Percentiles rank a stretch among this genome's conserved stretches.
Conservation (phyloP, 2,113 vertebrate genomes). For the Calidris pugnax region DNA sequence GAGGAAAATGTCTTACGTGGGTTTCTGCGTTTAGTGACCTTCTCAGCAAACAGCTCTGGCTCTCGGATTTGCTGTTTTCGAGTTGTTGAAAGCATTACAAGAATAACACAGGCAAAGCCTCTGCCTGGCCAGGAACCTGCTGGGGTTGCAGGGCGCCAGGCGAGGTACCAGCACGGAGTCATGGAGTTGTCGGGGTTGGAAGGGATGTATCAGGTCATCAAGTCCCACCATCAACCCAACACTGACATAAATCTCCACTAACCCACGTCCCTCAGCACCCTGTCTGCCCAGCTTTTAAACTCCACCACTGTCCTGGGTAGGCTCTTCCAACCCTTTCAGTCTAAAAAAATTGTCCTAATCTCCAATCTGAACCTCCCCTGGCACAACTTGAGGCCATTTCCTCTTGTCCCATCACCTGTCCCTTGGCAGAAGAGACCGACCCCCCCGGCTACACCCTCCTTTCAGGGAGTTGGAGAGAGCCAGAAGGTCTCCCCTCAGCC, state of each 20-base stretch:
- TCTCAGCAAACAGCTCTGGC: background rate
- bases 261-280: background rate
- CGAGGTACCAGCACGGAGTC: no score
- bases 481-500: no score
- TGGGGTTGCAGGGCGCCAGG: fast-evolving
- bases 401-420: background rate
- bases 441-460: background rate
- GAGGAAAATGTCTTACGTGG: background rate
- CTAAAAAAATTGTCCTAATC: background rate
- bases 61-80: background rate
- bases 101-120: background rate
- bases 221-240: background rate
- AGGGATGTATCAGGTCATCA: background rate
- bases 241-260: background rate
- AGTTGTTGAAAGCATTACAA: background rate
- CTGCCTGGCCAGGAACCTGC: background rate
- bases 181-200: background rate
- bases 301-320: background rate
- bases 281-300: background rate
- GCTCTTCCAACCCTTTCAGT: background rate
- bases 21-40: background rate
- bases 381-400: background rate
- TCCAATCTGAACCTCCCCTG: background rate
- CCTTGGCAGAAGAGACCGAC: background rate
- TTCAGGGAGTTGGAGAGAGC: no score